Conservation (phyloP, 2,888 invertebrate genomes). For the Leucophenga maculata region DNA sequence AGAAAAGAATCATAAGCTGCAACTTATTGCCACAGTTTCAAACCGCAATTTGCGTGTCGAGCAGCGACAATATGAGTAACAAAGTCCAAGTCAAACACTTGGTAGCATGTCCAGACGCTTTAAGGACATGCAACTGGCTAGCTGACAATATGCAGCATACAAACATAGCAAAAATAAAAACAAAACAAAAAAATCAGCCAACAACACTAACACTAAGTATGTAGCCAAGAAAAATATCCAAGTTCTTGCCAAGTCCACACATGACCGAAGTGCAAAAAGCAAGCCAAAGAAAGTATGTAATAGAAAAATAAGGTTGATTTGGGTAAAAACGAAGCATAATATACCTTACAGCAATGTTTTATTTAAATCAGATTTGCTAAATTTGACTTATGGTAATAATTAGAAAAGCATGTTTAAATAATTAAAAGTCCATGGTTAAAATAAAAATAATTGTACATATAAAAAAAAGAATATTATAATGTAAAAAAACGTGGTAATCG, state of each 20-base stretch:
- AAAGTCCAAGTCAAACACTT: constrained; percentile 14
- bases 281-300: neutral
- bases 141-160: neutral
- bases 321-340: no score
- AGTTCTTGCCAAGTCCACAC: constrained; percentile 3
- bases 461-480: no score
- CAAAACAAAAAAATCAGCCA: neutral
- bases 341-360: no score
- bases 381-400: no score
- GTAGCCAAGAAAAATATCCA: neutral
- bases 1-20: neutral
- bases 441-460: no score
- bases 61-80: constrained; percentile 10
- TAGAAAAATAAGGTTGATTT: neutral
- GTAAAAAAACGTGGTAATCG: no score
- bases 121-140: neutral
- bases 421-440: no score
- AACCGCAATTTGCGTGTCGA: constrained; percentile 1
- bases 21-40: neutral
- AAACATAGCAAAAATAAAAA: neutral
- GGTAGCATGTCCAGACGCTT: neutral
- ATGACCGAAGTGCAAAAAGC: neutral
- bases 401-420: no score
- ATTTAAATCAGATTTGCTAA: no score
- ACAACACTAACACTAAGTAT: neutral